These are phyloP conservation scores for Trichoplusia ni DNA, from an alignment of 1,140 invertebrate species.

Conservation along the genomic window DNA sequence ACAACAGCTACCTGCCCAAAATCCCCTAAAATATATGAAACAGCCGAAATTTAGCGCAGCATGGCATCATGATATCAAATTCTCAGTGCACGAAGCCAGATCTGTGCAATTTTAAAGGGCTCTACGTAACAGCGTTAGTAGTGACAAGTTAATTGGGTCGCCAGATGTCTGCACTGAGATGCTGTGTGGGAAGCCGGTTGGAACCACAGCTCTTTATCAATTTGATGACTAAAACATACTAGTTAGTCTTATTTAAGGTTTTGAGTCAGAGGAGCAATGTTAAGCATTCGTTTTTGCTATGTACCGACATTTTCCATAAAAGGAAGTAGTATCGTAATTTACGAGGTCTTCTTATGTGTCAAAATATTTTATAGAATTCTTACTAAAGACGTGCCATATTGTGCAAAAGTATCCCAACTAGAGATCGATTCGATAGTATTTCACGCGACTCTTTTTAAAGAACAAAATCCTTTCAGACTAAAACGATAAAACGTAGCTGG, in stretches of 20 bases:
- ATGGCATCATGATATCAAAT: constrained; percentile 1
- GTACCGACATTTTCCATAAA: neutral
- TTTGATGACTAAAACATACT: neutral
- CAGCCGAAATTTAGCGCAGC: no score
- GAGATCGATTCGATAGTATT: no score
- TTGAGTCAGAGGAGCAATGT: neutral
- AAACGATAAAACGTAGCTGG: no score
- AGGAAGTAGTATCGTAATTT: neutral
- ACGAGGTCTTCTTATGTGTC: no score
- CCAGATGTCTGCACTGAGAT: neutral
- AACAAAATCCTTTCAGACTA: no score
- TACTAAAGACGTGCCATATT: no score
- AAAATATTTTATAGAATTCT: no score
- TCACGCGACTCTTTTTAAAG: no score
- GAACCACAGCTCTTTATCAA: constrained; percentile 3
- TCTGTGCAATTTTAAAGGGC: constrained; percentile 7
- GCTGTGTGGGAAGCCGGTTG: neutral
- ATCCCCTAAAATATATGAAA: no score
- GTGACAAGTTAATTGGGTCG: constrained; percentile 22
- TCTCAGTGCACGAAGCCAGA: neutral
- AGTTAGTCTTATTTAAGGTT: neutral
- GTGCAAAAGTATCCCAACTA: no score
- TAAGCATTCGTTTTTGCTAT: neutral
- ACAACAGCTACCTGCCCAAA: no score
- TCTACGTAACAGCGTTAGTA: constrained; percentile 10